Evolutionary conservation across 2,113 vertebrate species (phyloP).

Genomic region (Charina bottae): DNA sequence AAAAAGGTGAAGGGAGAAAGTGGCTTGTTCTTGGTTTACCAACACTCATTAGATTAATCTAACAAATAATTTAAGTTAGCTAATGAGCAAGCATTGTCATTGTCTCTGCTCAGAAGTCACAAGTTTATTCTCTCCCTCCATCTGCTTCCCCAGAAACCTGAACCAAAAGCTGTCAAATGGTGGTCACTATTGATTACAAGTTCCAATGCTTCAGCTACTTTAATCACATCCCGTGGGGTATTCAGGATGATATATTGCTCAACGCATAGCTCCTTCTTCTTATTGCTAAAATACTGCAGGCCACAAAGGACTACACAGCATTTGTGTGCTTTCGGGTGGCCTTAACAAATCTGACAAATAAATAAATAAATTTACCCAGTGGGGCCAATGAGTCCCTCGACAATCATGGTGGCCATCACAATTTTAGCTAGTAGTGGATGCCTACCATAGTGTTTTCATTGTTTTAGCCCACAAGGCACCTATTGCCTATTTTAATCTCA

Average conservation of each 20-base stretch:
- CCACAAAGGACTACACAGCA: fast-evolving
- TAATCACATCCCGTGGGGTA: background rate
- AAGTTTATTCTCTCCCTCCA: background rate
- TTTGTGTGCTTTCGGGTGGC: background rate
- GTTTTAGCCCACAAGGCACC: background rate
- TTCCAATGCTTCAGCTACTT: background rate
- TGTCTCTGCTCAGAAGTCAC: background rate
- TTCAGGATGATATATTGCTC: slow-evolving; percentile 20
- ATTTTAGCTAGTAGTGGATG: background rate
- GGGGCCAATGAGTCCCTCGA: background rate
- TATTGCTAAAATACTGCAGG: slow-evolving; percentile 23
- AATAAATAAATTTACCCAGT: background rate
- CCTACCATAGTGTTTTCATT: no score
- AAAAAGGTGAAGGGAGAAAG: background rate
- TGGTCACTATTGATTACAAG: slow-evolving; percentile 3
- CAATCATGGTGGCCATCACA: background rate
- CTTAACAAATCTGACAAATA: background rate
- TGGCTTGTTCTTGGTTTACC: slow-evolving; percentile 26
- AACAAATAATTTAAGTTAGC: slow-evolving; percentile 1
- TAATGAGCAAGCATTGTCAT: slow-evolving; percentile 8
- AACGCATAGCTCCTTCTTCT: background rate
- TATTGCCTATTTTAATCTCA: background rate
- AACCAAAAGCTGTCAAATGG: slow-evolving; percentile 28
- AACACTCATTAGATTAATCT: slow-evolving; percentile 1
- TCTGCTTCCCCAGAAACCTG: background rate